phyloP scores from a whole-genome alignment of 2,797 vertebrate species.

The Lepilemur septentrionalis region DNA sequence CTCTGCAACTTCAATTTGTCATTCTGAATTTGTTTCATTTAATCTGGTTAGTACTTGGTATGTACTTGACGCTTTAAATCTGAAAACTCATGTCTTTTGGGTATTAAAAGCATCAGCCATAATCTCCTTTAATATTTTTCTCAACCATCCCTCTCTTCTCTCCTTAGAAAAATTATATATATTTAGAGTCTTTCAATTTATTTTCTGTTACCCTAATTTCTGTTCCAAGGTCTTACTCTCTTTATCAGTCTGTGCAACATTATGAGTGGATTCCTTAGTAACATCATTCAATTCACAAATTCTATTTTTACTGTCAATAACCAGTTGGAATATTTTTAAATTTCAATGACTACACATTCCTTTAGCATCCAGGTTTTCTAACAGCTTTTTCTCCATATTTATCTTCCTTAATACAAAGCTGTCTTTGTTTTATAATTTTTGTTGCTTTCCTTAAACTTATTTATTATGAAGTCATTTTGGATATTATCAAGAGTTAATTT shows the following conservation, averaged over 20 bases:
- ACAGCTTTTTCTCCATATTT: not conserved
- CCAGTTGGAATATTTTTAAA: not conserved
- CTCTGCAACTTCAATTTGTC: not conserved
- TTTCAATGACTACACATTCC: not conserved
- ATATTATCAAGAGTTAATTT: not conserved
- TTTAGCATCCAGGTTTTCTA: not conserved
- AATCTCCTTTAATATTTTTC: not conserved
- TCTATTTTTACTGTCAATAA: not conserved
- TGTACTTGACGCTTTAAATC: not conserved
- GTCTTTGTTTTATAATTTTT: not conserved
- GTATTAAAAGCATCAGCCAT: not conserved
- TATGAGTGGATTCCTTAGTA: not conserved
- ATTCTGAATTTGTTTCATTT: constrained; percentile 12
- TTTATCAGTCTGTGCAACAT: not conserved
- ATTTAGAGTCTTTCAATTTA: not conserved
- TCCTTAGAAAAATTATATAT: not conserved
- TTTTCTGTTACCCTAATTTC: not conserved
- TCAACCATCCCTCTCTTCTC: not conserved
- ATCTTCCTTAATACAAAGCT: not conserved
- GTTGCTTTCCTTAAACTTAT: not conserved
- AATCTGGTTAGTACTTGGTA: not conserved
- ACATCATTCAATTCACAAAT: not conserved
- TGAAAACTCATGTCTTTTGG: not conserved
- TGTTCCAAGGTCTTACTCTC: not conserved
- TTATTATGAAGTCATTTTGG: not conserved